Base-by-base conservation (phyloP, 1,140 invertebrate species). In the Drosophila seguyi region DNA sequence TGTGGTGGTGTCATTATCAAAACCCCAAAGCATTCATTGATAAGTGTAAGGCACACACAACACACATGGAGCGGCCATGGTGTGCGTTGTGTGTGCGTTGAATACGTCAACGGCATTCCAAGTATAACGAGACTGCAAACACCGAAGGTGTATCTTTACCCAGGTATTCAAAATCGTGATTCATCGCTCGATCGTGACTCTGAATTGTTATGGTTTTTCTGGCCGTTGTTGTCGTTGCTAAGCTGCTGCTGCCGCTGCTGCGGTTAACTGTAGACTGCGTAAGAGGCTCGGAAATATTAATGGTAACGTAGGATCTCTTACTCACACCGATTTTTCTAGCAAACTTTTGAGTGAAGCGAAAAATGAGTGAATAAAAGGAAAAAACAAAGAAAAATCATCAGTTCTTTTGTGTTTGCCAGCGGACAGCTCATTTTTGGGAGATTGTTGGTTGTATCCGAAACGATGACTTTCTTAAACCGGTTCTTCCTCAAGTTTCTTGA, bases 391-490 rank as follows among this genome's bases (percentile, higher is more conserved):
- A 55, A 44, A 25, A 31, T 56, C 75, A 29, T 57, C 65, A 20
- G 47, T 52, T 67, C 44, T 38, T 81, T 82, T 68, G 61, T 68
- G 61, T 67, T 59, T 76, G 41, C n/a, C 6, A 36, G 18, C 34
- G 20, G 34, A 31, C 53, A 53, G 38, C 27, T 29, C 52, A 56
- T 56, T 39, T 18, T 29, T 29, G 36, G 16, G 44, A 22, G 25
- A 41, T 6, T 44, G 42, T 39, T 27, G 18, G 11, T 38, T n/a
- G 13, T 45, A 22, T 44, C 13, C 31, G 52, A 22, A 20, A 13
- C 39, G n/a, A 7, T 14, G 66, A 81, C 80, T 88, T 88, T 88
- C 85, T 68, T 72, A 90, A 88, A 88, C 84, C 80, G 84, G 84
- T 88, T 88, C 29, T n/a, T 2, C 4, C 16, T 47, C 22, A 29